Percentiles rank a stretch among this genome's conserved stretches.
Conservation (phyloP, 2,888 invertebrate species). For the Brachylomia viminalis region DNA sequence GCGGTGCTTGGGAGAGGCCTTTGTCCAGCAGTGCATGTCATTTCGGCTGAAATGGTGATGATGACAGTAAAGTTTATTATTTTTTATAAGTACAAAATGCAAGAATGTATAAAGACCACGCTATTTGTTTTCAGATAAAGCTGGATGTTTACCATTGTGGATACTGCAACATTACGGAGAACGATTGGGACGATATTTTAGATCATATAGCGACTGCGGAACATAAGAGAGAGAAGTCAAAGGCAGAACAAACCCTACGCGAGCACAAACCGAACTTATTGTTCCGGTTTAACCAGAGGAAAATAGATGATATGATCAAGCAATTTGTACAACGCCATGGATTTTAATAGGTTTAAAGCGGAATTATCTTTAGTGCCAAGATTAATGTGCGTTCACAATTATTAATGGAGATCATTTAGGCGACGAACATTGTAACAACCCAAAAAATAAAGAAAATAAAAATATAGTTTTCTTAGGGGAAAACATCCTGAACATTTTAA, state of each 20-base stretch:
- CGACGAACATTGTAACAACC: background rate
- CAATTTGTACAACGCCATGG: background rate
- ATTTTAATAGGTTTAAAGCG: background rate
- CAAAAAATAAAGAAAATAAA: background rate
- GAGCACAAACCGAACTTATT: background rate
- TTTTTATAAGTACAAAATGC: background rate
- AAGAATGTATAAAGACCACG: background rate
- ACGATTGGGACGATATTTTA: slow-evolving; percentile 56
- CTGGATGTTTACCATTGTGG: slow-evolving; percentile 45
- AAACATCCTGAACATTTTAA: background rate
- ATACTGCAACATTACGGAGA: slow-evolving; percentile 6
- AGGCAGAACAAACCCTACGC: background rate
- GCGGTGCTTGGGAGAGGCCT: too few species aligned
- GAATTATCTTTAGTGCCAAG: background rate
- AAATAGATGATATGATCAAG: background rate
- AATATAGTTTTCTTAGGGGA: background rate
- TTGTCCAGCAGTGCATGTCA: too few species aligned
- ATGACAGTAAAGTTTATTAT: too few species aligned
- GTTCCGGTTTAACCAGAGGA: rapidly evolving
- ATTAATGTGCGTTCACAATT: background rate
- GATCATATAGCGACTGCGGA: slow-evolving; percentile 33
- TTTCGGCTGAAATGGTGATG: too few species aligned
- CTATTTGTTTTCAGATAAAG: slow-evolving; percentile 47
- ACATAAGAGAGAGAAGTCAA: slow-evolving; percentile 15
- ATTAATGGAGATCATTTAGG: background rate